phyloP scores from a whole-genome alignment of 2,113 vertebrate genomes.

The Notiomystis cincta region DNA sequence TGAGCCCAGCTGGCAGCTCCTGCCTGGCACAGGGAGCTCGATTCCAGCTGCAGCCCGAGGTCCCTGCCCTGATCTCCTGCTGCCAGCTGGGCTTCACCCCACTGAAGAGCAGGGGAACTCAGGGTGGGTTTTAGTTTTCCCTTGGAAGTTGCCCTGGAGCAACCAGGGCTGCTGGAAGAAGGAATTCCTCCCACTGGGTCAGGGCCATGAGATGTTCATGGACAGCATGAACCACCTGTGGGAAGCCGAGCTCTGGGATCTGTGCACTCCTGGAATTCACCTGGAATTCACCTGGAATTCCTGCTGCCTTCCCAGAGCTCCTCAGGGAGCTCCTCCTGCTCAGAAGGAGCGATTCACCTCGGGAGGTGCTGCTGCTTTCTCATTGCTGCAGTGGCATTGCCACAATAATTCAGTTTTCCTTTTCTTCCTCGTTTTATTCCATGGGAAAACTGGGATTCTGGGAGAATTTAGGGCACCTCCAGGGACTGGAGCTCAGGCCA shows the following conservation, averaged over 20 bases:
- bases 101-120: background rate
- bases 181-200: background rate
- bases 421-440: background rate
- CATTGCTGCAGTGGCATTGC: background rate
- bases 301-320: background rate
- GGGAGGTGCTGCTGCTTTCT: background rate
- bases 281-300: background rate
- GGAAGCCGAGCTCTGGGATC: background rate
- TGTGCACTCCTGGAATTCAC: background rate
- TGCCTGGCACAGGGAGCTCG: background rate
- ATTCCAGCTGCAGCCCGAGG: background rate
- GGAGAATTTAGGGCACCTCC: background rate
- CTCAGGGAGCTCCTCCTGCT: background rate
- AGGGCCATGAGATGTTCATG: background rate
- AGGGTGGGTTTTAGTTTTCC: background rate
- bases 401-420: background rate
- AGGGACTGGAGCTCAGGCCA: background rate
- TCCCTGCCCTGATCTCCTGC: background rate
- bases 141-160: background rate
- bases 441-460: background rate
- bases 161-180: background rate
- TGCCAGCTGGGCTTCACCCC: background rate
- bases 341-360: background rate
- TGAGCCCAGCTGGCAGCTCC: background rate
- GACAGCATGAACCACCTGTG: fast-evolving